A percentile compares a stretch with the other conserved stretches of the same genome.
Evolutionary conservation across 2,888 invertebrate species (phyloP).

Genomic region (Cataglyphis altisquamis): DNA sequence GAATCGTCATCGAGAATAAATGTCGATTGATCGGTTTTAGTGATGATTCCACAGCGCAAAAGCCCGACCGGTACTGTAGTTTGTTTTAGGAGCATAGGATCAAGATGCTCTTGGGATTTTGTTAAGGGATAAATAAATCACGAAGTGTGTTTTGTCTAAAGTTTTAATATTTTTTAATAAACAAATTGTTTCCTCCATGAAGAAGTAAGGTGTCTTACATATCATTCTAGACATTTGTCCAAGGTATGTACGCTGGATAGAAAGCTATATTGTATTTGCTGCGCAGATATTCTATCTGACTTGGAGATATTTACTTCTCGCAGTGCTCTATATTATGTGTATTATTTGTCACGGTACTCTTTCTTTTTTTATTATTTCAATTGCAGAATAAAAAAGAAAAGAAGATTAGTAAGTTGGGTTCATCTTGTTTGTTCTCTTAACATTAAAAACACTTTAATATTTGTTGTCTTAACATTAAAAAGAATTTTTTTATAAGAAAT

Average conservation of each 20-base stretch:
- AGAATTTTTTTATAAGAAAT: neutral
- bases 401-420: neutral
- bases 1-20: neutral
- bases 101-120: neutral
- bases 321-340: neutral
- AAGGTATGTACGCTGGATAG: neutral
- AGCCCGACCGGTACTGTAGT: neutral
- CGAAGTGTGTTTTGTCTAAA: neutral
- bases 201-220: neutral
- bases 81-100: neutral
- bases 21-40: neutral
- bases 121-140: neutral
- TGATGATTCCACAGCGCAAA: neutral
- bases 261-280: neutral
- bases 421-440: neutral
- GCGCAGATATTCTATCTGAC: neutral
- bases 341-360: neutral
- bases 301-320: neutral
- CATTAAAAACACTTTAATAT: neutral
- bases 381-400: neutral
- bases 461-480: neutral
- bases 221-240: neutral
- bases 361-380: neutral
- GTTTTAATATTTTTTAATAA: conserved; percentile 25
- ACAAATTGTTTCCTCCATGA: neutral